Base-by-base conservation (phyloP, 2,113 vertebrate genomes). In the Stictonetta naevosa region DNA sequence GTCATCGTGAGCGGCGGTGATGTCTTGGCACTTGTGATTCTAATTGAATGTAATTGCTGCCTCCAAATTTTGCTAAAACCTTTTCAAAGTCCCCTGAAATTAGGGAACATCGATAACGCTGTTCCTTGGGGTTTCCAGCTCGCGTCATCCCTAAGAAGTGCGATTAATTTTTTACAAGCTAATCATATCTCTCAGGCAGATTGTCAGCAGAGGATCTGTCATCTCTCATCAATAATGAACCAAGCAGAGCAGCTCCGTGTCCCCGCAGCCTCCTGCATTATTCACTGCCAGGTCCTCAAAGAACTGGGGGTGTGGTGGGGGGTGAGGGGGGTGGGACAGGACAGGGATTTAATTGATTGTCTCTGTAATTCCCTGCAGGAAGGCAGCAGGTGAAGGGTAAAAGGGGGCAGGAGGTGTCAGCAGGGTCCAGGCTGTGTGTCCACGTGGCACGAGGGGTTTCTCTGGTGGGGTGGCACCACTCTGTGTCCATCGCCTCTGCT, bases 221-320 rank as follows among this genome's bases (percentile, higher is more conserved):
- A 96, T 92, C 94, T 77, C 97, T 97, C 97, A 98, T 98, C 98
- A 98, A 98, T 98, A 98, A 98, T 98, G 96, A 86, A 98, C 86
- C 31, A 86, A 96, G 92, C 92, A n/a, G 81, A 38, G 94, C 20
- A 4, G 91, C 89, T 69, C 56, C 64, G 25, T 33, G 63, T 81
- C 93, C 92, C 90, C 3, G n/a, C 95, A 67, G 94, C 86, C 90
- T 98, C 71, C 94, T 98, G 97, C 97, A 98, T 98, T 97, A 98
- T 98, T 98, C 96, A 98, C 95, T 19, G 33, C 71, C 79, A 80
- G 97, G 80, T 33, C 96, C 95, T 96, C 94, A n/a, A 90, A 97
- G 94, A 88, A 29, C 18, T 14, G 40, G 63, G 76, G 44, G 40
- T 23, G 69, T 25, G 64, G 40, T 6, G 3, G 14, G 17, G 19